Conservation (phyloP, 2,888 invertebrate species). For the Drosophila pseudotalamancana region DNA sequence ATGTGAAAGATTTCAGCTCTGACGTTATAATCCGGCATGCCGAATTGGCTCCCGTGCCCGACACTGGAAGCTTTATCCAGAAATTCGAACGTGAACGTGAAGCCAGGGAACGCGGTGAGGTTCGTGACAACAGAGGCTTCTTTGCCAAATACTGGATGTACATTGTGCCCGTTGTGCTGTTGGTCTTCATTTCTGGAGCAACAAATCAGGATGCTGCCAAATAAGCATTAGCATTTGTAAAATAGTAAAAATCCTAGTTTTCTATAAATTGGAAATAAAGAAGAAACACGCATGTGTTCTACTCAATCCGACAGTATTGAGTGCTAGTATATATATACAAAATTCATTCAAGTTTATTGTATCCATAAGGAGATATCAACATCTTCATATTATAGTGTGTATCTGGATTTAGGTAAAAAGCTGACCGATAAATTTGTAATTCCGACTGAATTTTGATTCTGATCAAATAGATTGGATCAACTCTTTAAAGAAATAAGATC, state of each 20-base stretch:
- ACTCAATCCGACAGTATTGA: background rate
- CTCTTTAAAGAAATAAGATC: too few species aligned
- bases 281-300: slow-evolving; percentile 1
- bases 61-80: slow-evolving; percentile 97
- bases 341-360: background rate
- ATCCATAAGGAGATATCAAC: too few species aligned
- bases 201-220: slow-evolving; percentile 89
- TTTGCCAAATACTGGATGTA: slow-evolving; percentile 99
- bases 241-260: slow-evolving; percentile 15
- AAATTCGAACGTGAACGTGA: slow-evolving; percentile 96
- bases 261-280: slow-evolving; percentile 16
- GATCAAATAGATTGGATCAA: too few species aligned
- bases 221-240: slow-evolving; percentile 36
- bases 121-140: slow-evolving; percentile 97
- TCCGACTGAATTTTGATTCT: too few species aligned
- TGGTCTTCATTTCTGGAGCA: slow-evolving; percentile 95
- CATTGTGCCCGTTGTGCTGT: slow-evolving; percentile 96
- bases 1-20: slow-evolving; percentile 88
- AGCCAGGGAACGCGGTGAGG: slow-evolving; percentile 94
- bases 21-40: slow-evolving; percentile 92
- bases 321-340: background rate
- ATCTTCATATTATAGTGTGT: too few species aligned
- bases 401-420: too few species aligned
- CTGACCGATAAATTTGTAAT: too few species aligned
- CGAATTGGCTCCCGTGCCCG: slow-evolving; percentile 94